Evolutionary conservation across 2,113 vertebrate species (phyloP), one percentile per base, ranked within the genome.

Genomic region (Plecturocebus donacophilus): DNA sequence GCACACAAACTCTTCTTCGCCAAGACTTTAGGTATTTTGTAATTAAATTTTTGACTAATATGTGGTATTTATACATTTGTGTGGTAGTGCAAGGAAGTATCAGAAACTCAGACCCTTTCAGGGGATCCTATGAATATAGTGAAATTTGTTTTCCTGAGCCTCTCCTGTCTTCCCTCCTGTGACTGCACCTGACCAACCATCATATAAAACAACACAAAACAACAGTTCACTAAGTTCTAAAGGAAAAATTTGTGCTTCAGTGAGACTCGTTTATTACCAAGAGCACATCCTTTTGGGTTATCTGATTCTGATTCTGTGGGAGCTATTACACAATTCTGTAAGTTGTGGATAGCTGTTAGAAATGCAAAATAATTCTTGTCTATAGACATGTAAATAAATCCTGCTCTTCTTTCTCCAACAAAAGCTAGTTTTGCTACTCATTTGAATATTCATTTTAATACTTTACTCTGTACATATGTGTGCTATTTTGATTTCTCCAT

Each of bases 361-460:
- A 79, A 68, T 32, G 56, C 3, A 86, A 40, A 92, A 30, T 49
- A 64, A 77, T 38, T 91, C 71, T 61, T 66, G 0, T 47, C 40
- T 5, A 7, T 56, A 83, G 58, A 61, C 20, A 56, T 4, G 23
- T 58, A 86, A 80, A n/a, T 54, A 45, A 83, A 40, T 45, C 45
- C 32, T 85, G 13, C 27, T 49, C n/a, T 9, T 7, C 3, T 92
- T 54, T 52, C 52, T 23, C 40, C 30, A 58, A 38, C 11, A 52
- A 56, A 86, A 70, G 77, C 64, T 17, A 20, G 82, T 21, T 54
- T 49, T 71, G 40, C 84, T 32, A 2, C 27, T 32, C 35, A 42
- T 90, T 90, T 42, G 66, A 56, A 83, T 70, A 61, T 75, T 92
- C 52, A 73, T 79, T 93, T 89, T 8, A 54, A 1, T 56, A 73